Conservation (phyloP, 2,113 vertebrate genomes). For the Festucalex cinctus region DNA sequence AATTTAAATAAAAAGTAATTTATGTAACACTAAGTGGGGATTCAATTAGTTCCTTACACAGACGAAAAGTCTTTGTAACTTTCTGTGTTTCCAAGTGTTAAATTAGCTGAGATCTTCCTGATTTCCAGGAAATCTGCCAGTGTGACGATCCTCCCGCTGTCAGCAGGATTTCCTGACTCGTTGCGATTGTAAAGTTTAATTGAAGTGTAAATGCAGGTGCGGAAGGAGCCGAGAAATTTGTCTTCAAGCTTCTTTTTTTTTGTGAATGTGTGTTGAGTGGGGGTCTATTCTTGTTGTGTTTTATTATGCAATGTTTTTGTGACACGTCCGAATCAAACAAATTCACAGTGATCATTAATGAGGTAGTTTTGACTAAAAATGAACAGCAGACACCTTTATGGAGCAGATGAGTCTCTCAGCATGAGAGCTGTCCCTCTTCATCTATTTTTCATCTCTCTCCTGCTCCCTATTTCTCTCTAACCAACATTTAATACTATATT, state of each 20-base stretch:
- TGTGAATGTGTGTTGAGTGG: background rate
- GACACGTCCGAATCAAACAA: slow-evolving; percentile 24
- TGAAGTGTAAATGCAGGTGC: background rate
- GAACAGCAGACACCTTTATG: slow-evolving; percentile 39
- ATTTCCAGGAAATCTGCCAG: slow-evolving; percentile 1
- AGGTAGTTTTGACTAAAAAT: slow-evolving; percentile 29
- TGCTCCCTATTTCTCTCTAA: slow-evolving; percentile 11
- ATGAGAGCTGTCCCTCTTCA: slow-evolving; percentile 59
- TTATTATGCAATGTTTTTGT: slow-evolving; percentile 25
- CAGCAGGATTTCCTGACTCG: slow-evolving; percentile 2
- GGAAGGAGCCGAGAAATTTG: background rate
- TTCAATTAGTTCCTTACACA: too few relatives aligned
- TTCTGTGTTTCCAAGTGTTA: background rate
- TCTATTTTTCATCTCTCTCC: slow-evolving; percentile 54
- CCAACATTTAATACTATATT: slow-evolving; percentile 21
- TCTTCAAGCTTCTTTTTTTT: background rate
- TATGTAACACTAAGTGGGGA: too few relatives aligned
- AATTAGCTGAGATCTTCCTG: background rate
- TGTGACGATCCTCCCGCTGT: background rate
- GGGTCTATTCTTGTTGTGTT: slow-evolving; percentile 17
- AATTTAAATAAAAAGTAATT: too few relatives aligned
- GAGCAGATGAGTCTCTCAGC: slow-evolving; percentile 58
- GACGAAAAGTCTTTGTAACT: too few relatives aligned
- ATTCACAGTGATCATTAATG: slow-evolving; percentile 37
- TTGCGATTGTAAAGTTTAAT: background rate